Evolutionary conservation across 35 echinoderm and acorn worm species (phyloP).

Genomic region (Ptychodera flava): DNA sequence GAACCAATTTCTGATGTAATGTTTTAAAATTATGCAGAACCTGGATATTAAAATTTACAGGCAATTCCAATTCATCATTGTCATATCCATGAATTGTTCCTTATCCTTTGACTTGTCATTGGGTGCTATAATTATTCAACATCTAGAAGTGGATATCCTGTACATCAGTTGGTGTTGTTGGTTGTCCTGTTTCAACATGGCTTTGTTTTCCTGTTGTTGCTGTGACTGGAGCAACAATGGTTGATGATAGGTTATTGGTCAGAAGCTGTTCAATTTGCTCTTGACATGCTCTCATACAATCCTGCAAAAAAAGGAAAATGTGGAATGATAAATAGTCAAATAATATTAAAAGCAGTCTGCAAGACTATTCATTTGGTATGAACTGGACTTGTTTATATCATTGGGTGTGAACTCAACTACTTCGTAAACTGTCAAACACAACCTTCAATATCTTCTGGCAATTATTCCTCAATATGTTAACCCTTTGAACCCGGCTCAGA

Average conservation of each 20-base stretch:
- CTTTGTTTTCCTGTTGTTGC: neutral
- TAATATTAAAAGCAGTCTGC: no score
- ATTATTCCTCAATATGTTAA: no score
- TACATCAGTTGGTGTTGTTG: neutral
- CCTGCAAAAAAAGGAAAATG: neutral
- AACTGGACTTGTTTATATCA: no score
- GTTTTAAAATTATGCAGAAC: neutral
- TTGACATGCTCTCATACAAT: neutral
- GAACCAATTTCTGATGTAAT: neutral
- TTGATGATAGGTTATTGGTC: neutral
- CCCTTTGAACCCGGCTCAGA: no score
- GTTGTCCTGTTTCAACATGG: neutral
- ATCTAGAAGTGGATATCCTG: neutral
- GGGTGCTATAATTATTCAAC: neutral
- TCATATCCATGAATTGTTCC: neutral
- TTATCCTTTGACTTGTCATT: neutral
- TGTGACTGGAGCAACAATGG: neutral
- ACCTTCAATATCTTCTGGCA: no score
- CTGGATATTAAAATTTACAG: neutral
- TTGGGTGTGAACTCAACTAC: no score
- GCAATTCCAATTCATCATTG: neutral
- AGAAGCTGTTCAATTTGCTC: neutral
- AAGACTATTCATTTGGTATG: no score
- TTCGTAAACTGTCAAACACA: no score
- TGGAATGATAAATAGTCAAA: no score